Evolutionary conservation across 2,797 vertebrate species (phyloP).

Genomic region (Sandelia bainsii): DNA sequence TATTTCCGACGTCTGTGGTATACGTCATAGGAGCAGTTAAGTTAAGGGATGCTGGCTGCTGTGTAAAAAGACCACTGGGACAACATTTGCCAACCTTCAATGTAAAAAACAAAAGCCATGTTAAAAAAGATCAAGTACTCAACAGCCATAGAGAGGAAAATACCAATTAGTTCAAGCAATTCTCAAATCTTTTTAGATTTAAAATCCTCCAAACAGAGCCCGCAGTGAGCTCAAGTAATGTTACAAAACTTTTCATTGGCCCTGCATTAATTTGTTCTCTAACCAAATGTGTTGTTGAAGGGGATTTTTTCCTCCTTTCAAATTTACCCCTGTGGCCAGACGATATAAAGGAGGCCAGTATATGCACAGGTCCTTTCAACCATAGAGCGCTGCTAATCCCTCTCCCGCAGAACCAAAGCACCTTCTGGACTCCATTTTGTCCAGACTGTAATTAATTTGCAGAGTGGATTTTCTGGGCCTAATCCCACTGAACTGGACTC

Average conservation of each 20-base stretch:
- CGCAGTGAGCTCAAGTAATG: neutral
- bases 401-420: slow-evolving; percentile 52
- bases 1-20: no score
- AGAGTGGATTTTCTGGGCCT: slow-evolving; percentile 66
- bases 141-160: no score
- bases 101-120: no score
- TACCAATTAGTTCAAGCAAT: neutral
- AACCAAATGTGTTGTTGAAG: slow-evolving; percentile 14
- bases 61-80: no score
- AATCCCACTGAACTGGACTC: slow-evolving; percentile 64
- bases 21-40: no score
- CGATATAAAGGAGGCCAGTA: slow-evolving; percentile 11
- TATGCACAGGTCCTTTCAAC: slow-evolving; percentile 7
- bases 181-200: neutral
- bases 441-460: slow-evolving; percentile 72
- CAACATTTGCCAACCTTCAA: no score
- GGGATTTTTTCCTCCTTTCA: slow-evolving; percentile 15
- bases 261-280: slow-evolving; percentile 10
- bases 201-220: neutral
- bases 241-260: neutral
- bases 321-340: slow-evolving; percentile 13
- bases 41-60: no score
- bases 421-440: slow-evolving; percentile 63
- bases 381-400: slow-evolving; percentile 23
- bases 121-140: no score